These are phyloP conservation scores for Chloroclysta siterata DNA, from an alignment of 2,888 invertebrate species.

Conservation along the genomic window DNA sequence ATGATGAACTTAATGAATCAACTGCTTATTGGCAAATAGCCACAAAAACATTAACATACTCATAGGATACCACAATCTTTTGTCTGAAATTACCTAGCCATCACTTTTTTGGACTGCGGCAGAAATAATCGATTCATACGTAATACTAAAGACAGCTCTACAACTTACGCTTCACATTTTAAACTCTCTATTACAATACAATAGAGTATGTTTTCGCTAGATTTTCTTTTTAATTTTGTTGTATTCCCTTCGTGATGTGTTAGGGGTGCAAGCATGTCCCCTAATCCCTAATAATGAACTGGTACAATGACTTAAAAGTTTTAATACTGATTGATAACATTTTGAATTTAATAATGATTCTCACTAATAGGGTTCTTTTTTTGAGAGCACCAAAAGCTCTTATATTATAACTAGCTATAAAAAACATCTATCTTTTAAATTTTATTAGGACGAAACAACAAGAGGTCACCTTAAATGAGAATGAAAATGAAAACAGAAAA, in stretches of 20 bases:
- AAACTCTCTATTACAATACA: conserved; percentile 14
- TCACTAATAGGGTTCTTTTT: neutral
- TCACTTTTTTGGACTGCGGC: conserved; percentile 43
- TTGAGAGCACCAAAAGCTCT: too few relatives aligned
- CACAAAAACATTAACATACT: too few relatives aligned
- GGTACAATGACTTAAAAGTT: conserved; percentile 59
- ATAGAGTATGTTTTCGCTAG: conserved; percentile 36
- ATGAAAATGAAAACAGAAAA: too few relatives aligned
- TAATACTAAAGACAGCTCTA: conserved; percentile 76
- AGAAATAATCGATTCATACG: conserved; percentile 73
- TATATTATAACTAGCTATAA: too few relatives aligned
- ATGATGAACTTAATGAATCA: too few relatives aligned
- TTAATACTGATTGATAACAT: conserved; percentile 52
- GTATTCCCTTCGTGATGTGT: conserved; percentile 28
- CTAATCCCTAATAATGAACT: conserved; percentile 66
- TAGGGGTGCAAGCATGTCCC: conserved; percentile 45
- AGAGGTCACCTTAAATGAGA: too few relatives aligned
- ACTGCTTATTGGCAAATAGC: too few relatives aligned
- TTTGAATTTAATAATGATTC: conserved; percentile 12
- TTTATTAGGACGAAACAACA: too few relatives aligned
- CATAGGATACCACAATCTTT: too few relatives aligned
- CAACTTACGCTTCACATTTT: conserved; percentile 29
- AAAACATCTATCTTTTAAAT: too few relatives aligned
- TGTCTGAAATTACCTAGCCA: too few relatives aligned
- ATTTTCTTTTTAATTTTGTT: neutral